These are phyloP conservation scores for Trachelus troglodyta DNA, from an alignment of 2,888 invertebrate genomes.

Conservation along the genomic window DNA sequence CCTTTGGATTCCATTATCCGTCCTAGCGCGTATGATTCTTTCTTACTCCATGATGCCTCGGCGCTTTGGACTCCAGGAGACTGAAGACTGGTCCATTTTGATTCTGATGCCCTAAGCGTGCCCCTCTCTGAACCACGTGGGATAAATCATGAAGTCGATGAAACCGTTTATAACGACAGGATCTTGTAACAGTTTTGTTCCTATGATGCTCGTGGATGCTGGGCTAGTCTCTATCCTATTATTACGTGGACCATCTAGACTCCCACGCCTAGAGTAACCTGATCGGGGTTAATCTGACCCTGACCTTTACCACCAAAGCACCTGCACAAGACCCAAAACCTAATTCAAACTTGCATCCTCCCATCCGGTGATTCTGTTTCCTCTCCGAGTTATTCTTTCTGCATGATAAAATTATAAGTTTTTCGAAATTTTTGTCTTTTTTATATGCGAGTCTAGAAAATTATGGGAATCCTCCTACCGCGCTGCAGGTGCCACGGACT, in stretches of 20 bases:
- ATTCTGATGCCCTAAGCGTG: neutral
- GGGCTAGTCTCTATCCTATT: slow-evolving; percentile 50
- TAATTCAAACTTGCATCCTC: slow-evolving; percentile 39
- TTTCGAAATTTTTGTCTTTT: neutral
- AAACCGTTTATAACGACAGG: slow-evolving; percentile 48
- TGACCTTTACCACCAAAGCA: slow-evolving; percentile 54
- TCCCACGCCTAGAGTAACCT: slow-evolving; percentile 65
- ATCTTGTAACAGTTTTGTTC: neutral
- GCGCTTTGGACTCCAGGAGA: neutral
- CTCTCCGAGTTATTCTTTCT: slow-evolving; percentile 16
- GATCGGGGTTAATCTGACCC: slow-evolving; percentile 65
- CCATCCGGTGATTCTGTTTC: slow-evolving; percentile 31
- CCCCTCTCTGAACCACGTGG: slow-evolving; percentile 7
- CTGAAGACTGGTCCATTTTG: neutral
- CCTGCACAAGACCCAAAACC: slow-evolving; percentile 30
- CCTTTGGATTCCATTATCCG: neutral
- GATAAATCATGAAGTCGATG: slow-evolving; percentile 49
- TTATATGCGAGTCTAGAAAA: neutral
- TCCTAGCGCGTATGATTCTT: neutral
- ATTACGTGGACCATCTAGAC: slow-evolving; percentile 59
- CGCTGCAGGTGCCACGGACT: slow-evolving; percentile 54
- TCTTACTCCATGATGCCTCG: neutral
- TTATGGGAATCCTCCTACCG: slow-evolving; percentile 51
- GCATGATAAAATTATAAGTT: neutral
- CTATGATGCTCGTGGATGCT: neutral